Percentiles rank a stretch among this genome's conserved stretches.
These are phyloP conservation scores for Sciurus vulgaris DNA, from an alignment of 2,797 vertebrate genomes.

Conservation along the genomic window DNA sequence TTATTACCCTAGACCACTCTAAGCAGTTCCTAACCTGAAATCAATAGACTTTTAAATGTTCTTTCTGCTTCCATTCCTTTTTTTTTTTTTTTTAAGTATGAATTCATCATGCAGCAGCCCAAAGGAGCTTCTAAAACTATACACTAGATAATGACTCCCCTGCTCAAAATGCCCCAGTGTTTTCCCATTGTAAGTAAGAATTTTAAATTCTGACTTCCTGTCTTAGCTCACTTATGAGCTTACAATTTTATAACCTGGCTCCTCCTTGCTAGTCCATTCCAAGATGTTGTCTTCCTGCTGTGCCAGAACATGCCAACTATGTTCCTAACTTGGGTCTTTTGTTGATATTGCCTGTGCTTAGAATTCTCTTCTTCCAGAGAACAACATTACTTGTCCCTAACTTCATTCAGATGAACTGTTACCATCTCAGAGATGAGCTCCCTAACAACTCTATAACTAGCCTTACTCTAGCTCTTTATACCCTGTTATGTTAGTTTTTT, in stretches of 20 bases:
- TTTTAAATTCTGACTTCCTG: neutral
- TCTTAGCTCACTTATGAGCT: neutral
- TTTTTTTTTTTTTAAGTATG: slow-evolving; percentile 14
- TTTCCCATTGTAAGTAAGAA: slow-evolving; percentile 41
- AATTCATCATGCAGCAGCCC: slow-evolving; percentile 18
- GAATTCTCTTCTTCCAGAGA: neutral
- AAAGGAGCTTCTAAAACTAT: slow-evolving; percentile 35
- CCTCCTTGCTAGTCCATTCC: neutral
- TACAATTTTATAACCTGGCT: neutral
- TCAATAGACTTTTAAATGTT: slow-evolving; percentile 39
- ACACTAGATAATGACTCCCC: neutral
- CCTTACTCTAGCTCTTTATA: neutral
- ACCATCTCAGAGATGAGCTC: neutral
- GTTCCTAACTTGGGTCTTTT: neutral
- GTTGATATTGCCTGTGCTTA: neutral
- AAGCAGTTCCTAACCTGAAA: neutral
- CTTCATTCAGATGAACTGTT: neutral
- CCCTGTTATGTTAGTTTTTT: neutral
- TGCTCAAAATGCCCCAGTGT: slow-evolving; percentile 27
- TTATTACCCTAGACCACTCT: neutral
- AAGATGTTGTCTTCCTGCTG: neutral
- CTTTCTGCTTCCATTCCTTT: neutral
- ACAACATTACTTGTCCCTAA: neutral
- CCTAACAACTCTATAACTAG: neutral
- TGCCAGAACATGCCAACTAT: neutral